Conservation (phyloP, 2,888 invertebrate genomes). For the Tetheella fluctuosa region DNA sequence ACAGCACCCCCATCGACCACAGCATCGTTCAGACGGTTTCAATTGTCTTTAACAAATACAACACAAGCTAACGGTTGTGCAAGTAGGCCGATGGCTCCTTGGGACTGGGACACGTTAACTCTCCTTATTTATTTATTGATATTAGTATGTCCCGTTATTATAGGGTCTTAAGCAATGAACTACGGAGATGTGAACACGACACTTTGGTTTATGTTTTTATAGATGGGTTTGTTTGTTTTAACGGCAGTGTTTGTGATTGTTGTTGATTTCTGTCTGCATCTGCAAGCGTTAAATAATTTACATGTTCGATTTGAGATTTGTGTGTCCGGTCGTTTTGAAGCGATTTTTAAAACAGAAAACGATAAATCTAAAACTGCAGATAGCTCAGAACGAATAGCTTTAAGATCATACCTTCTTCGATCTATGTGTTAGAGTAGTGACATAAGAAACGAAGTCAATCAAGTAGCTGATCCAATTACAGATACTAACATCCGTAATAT, state of each 20-base stretch:
- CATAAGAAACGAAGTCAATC: neutral
- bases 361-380: too few relatives aligned
- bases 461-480: neutral
- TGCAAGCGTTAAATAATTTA: neutral
- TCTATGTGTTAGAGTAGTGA: neutral
- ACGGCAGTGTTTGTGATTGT: neutral
- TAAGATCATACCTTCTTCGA: too few relatives aligned
- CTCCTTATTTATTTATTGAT: constrained; percentile 8
- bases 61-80: neutral
- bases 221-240: neutral
- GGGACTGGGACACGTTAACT: neutral
- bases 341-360: neutral
- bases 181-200: constrained; percentile 1
- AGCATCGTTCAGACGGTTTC: constrained; percentile 1
- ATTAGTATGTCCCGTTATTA: constrained; percentile 9
- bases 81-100: constrained; percentile 5
- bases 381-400: too few relatives aligned
- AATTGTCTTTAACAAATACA: constrained; percentile 8
- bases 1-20: neutral
- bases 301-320: neutral
- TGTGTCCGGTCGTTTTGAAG: neutral
- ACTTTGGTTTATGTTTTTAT: constrained; percentile 8
- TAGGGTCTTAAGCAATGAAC: neutral
- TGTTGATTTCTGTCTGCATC: constrained; percentile 3
- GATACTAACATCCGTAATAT: neutral